phyloP scores from a whole-genome alignment of 2,888 invertebrate genomes.

The Petrolisthes cinctipes region DNA sequence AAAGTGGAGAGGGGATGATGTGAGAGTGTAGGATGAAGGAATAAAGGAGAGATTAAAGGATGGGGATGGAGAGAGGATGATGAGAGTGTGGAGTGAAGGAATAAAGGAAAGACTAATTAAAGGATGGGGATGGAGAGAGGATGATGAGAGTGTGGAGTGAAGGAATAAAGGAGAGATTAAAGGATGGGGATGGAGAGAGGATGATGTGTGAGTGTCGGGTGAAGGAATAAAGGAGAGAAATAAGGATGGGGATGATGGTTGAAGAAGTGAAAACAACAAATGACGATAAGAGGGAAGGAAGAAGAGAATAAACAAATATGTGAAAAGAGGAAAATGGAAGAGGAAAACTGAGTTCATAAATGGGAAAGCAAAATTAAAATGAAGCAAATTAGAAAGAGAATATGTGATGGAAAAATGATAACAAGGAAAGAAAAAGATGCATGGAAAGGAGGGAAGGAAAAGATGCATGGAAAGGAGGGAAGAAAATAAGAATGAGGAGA shows the following conservation, averaged over 20 bases:
- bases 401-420: no score
- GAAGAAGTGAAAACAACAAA: neutral
- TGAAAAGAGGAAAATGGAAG: neutral
- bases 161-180: neutral
- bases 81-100: neutral
- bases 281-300: neutral
- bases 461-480: neutral
- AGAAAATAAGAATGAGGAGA: neutral
- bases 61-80: neutral
- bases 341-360: no score
- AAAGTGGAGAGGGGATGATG: neutral
- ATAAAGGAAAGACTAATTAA: neutral
- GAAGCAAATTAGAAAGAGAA: no score
- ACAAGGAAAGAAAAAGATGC: neutral
- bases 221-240: neutral
- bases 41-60: neutral
- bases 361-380: no score
- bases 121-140: neutral
- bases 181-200: neutral
- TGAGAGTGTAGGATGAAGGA: neutral
- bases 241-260: neutral
- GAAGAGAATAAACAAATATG: neutral
- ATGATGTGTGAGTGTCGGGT: neutral
- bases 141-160: neutral
- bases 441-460: neutral